phyloP scores from a whole-genome alignment of 2,888 invertebrate genomes.

The Exephanes ischioxanthus region DNA sequence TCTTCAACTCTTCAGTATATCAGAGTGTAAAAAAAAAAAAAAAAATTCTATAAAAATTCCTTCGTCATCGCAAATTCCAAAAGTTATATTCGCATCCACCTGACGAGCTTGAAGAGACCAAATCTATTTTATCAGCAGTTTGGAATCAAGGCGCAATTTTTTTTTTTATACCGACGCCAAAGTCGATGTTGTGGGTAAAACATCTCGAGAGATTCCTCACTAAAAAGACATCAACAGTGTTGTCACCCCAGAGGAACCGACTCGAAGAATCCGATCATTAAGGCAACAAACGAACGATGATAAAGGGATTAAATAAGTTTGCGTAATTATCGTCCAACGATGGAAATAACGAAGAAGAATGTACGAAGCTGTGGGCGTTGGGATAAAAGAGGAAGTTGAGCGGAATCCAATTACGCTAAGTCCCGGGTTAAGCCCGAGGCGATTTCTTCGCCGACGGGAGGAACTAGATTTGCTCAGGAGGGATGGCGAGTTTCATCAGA shows the following conservation, averaged over 20 bases:
- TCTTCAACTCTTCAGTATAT: not conserved
- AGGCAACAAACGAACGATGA: not conserved
- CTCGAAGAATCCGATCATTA: not conserved
- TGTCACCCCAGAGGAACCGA: not conserved
- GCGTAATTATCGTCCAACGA: conserved; percentile 14
- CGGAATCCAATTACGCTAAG: conserved; percentile 39
- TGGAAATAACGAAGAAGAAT: not conserved
- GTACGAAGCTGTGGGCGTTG: not conserved
- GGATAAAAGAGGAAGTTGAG: not conserved
- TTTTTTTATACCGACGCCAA: not conserved
- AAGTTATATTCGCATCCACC: no score
- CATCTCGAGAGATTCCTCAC: not conserved
- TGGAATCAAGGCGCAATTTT: not conserved
- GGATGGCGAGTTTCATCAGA: not conserved
- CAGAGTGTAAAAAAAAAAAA: no score
- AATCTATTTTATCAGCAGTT: no score
- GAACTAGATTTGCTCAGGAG: not conserved
- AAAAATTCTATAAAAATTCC: no score
- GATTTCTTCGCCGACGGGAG: conserved; percentile 17
- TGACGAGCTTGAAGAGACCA: no score
- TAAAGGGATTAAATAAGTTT: not conserved
- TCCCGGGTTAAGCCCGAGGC: not conserved
- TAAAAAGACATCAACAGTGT: not conserved
- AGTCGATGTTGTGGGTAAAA: not conserved
- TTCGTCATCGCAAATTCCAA: no score